These are phyloP conservation scores for Ciconia boyciana DNA, from an alignment of 2,113 vertebrate species.

Conservation along the genomic window DNA sequence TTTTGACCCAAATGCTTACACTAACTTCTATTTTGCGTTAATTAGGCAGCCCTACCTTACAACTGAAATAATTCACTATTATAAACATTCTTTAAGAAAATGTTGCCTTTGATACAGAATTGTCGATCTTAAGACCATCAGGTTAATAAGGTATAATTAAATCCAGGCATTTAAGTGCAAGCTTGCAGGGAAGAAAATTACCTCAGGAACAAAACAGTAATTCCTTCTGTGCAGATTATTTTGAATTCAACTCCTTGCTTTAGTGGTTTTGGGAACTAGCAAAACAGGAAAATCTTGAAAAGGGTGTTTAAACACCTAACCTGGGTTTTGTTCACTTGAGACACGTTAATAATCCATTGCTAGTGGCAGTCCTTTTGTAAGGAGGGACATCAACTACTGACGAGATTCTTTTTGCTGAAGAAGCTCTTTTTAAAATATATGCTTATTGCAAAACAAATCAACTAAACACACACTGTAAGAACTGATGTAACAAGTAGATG, in stretches of 20 bases:
- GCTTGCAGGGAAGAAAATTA: constrained; percentile 36
- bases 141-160: constrained; percentile 29
- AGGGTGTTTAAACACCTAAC: constrained; percentile 33
- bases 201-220: constrained; percentile 39
- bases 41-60: background rate
- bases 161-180: background rate
- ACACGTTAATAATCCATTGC: constrained; percentile 44
- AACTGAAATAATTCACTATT: background rate
- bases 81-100: background rate
- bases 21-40: background rate
- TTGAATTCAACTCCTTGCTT: constrained; percentile 19
- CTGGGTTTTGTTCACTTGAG: constrained; percentile 19
- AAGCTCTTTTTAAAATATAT: background rate
- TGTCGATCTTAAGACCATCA: background rate
- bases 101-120: background rate
- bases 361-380: constrained; percentile 46
- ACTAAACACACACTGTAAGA: background rate
- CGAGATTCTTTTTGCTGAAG: background rate
- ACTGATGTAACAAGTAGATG: constrained; percentile 50
- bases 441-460: background rate
- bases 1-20: background rate
- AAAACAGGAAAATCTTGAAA: constrained; percentile 58
- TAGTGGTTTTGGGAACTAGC: constrained; percentile 34
- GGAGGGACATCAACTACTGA: background rate
- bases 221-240: constrained; percentile 18